A percentile compares a stretch with the other conserved stretches of the same genome.
These are phyloP conservation scores for Megaceryle maxima DNA, from an alignment of 2,113 vertebrate genomes.

Conservation along the genomic window DNA sequence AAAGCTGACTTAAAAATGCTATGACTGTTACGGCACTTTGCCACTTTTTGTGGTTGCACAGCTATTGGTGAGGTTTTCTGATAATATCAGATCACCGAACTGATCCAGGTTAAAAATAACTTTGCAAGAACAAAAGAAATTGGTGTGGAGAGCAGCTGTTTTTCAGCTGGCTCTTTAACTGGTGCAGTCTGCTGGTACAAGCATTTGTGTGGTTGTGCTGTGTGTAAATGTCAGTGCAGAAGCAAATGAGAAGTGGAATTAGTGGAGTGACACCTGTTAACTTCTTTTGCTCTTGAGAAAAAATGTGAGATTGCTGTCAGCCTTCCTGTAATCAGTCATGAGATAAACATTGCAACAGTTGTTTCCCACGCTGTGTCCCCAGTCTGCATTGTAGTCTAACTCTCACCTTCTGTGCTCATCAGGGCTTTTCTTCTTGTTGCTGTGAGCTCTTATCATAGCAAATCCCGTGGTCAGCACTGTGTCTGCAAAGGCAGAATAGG, in stretches of 20 bases:
- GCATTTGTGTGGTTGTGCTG: not conserved
- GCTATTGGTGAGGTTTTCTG: not conserved
- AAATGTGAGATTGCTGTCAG: fast-evolving
- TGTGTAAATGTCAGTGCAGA: not conserved
- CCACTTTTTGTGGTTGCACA: not conserved
- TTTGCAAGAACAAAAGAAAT: not conserved
- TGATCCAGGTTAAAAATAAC: not conserved
- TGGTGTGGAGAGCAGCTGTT: not conserved
- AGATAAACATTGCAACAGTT: not conserved
- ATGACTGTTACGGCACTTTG: not conserved
- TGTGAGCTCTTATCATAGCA: fast-evolving
- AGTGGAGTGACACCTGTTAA: not conserved
- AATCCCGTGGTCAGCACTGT: not conserved
- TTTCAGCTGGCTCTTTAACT: not conserved
- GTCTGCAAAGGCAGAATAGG: fast-evolving
- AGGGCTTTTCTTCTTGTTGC: not conserved
- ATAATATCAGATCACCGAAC: not conserved
- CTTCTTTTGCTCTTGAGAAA: not conserved
- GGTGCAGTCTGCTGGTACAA: fast-evolving
- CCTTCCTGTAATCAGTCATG: not conserved
- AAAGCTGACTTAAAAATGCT: not conserved
- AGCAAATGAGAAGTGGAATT: fast-evolving
- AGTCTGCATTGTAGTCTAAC: not conserved
- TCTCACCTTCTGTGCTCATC: fast-evolving
- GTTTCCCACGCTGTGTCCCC: fast-evolving